Evolutionary conservation across 53 echinoderm and acorn worm species (phyloP), one percentile per base, ranked within the genome.

Genomic region (Luidia sarsii): DNA sequence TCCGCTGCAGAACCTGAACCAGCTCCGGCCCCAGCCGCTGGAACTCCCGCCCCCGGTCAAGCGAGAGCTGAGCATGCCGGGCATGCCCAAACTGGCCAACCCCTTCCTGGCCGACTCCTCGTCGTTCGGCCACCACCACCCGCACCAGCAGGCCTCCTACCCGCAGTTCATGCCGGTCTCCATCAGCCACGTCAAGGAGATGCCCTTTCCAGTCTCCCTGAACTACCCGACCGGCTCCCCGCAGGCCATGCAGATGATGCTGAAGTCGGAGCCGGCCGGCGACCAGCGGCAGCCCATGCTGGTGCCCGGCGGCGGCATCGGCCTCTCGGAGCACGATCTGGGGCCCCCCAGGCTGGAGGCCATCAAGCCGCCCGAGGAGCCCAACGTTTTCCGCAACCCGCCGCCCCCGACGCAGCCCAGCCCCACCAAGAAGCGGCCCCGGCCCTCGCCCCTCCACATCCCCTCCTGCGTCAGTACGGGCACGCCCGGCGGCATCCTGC

Each of bases 391-490:
- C 67, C 81, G 94, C 20, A 88, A 91, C 33, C 77, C 75, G 20
- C 91, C 91, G 36, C 79, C 97, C 19, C 93, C 93, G 4, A 82
- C 91, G 54, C 82, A 88, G 48, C 66, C 83, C 0, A 91, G 91
- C 53, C 94, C 91, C 29, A 88, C 84, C 32, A 99, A 91, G 82
- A 99, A 91, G 82, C 88, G 91, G 54, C 86, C 83, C 1, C 63
- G 94, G 27, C 99, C 99, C 0, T 87, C 93, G 3, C 90, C 94
- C 0, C 71, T 99, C 34, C 80, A 89, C 81, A 99, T 99, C 80
- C 99, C 99, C 2, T 89, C 99, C 4, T 99, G 93, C 79, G 99
- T 94, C 10, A 93, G 74, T 48, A 99, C 94, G 14, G 90, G 85
- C 21, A 89, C 86, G 10, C 89, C 99, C 5, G 99, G 99, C 9